Conservation (phyloP, 2,797 vertebrate species). For the Hippocampus kuda region DNA sequence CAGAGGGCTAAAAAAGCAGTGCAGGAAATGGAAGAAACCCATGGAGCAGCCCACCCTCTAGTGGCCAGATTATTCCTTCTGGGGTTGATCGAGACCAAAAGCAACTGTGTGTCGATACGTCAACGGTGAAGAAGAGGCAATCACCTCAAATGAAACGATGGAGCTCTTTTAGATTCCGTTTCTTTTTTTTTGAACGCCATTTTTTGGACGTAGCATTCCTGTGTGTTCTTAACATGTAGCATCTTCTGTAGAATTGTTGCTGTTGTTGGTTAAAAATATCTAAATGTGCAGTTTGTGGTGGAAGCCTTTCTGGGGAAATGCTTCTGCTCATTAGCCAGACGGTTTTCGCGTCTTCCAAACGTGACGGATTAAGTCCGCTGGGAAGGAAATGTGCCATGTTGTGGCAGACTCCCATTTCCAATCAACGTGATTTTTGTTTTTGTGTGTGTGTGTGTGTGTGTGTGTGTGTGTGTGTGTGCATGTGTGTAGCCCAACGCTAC, state of each 20-base stretch:
- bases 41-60: too few species aligned
- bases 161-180: too few species aligned
- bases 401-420: not conserved
- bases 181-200: not conserved
- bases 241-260: not conserved
- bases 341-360: not conserved
- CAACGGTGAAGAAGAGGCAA: too few species aligned
- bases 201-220: not conserved
- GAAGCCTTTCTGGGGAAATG: not conserved
- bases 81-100: too few species aligned
- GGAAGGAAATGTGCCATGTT: not conserved
- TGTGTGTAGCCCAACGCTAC: slow-evolving; percentile 22
- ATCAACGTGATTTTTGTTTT: not conserved
- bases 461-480: slow-evolving; percentile 1
- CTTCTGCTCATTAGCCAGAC: not conserved
- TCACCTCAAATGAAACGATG: too few species aligned
- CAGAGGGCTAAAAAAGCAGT: too few species aligned
- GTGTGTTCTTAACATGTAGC: not conserved
- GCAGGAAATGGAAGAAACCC: too few species aligned
- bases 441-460: slow-evolving; percentile 19
- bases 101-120: too few species aligned
- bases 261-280: not conserved
- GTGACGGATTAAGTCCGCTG: not conserved
- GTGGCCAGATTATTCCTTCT: too few species aligned
- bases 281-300: not conserved